Evolutionary conservation across 2,888 invertebrate species (phyloP).

Genomic region (Harpagoxenus sublaevis): DNA sequence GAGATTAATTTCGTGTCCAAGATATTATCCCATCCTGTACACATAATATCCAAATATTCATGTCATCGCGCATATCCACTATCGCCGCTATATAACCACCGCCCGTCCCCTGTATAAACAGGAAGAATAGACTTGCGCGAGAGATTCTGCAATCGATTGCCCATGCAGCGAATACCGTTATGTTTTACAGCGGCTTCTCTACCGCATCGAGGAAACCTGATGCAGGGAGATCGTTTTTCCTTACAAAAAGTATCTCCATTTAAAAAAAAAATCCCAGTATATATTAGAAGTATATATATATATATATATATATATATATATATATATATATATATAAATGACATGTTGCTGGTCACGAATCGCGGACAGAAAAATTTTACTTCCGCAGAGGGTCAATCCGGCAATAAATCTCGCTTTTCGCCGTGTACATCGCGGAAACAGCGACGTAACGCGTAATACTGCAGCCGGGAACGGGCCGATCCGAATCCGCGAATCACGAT

Average conservation of each 20-base stretch:
- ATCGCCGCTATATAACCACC: not conserved
- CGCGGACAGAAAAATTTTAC: constrained; percentile 13
- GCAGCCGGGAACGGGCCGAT: constrained; percentile 1
- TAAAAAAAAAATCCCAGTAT: not conserved
- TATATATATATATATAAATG: not conserved
- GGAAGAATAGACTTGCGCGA: constrained; percentile 23
- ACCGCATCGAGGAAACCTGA: not conserved
- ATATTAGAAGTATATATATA: not conserved
- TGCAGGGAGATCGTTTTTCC: not conserved
- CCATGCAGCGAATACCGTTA: not conserved
- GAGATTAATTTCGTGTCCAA: constrained; percentile 45
- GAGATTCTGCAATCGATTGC: constrained; percentile 22
- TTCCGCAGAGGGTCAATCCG: constrained; percentile 18
- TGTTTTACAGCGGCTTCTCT: not conserved
- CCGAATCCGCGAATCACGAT: constrained; percentile 44
- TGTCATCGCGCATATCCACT: constrained; percentile 34
- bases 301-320: not conserved
- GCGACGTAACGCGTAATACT: constrained; percentile 32
- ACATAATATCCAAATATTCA: constrained; percentile 46
- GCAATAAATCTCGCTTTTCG: constrained; percentile 41
- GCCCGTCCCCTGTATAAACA: constrained; percentile 15
- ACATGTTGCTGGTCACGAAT: not conserved
- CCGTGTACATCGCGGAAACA: constrained; percentile 34
- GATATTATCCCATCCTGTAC: constrained; percentile 49
- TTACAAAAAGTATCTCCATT: not conserved